Base-by-base conservation (phyloP, 2,113 vertebrate genomes). In the Oncorhynchus masou region DNA sequence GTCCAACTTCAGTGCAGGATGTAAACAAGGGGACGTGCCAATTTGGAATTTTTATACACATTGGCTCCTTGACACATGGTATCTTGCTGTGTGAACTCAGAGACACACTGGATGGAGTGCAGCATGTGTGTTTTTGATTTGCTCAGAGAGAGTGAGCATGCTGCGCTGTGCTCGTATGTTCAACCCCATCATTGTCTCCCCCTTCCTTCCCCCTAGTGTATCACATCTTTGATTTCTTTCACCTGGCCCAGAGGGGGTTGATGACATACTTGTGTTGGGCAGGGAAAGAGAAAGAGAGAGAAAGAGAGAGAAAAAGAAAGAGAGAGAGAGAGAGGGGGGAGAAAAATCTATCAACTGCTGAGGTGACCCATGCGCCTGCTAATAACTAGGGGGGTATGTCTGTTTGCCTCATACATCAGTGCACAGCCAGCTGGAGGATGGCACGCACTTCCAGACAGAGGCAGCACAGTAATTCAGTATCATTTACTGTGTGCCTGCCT, bases 11-110 rank as follows among this genome's bases (percentile, higher is more conserved):
- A 87, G 86, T 7, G 81, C 86, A 90, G 89, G 87, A 91, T 90
- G 88, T 92, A 90, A 92, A 92, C 89, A 93, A 87, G 65, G 1
- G 51, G 4, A 87, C 86, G 76, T 87, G 88, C 90, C 89, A 89
- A 82, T 76, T 79, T 71, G 82, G 79, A 74, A 71, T 77, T 91
- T 90, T 91, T 86, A 88, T 85, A 85, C 87, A 83, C 86, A 86
- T 85, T 68, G 82, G 76, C 83, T 81, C 80, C 65, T 71, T 90
- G 89, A 88, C 78, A 88, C 83, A 84, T 79, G 70, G 77, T 59
- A 79, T 73, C 62, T 76, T 69, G 66, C 80, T 74, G 68, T 76
- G 83, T 83, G 81, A 85, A 77, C 79, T 83, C 81, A 82, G 68
- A 82, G 25, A 75, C 76, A 77, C 77, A 77, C 83, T 75, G 66